phyloP scores from a whole-genome alignment of 2,797 vertebrate genomes.

The Cacajao melanocephalus region DNA sequence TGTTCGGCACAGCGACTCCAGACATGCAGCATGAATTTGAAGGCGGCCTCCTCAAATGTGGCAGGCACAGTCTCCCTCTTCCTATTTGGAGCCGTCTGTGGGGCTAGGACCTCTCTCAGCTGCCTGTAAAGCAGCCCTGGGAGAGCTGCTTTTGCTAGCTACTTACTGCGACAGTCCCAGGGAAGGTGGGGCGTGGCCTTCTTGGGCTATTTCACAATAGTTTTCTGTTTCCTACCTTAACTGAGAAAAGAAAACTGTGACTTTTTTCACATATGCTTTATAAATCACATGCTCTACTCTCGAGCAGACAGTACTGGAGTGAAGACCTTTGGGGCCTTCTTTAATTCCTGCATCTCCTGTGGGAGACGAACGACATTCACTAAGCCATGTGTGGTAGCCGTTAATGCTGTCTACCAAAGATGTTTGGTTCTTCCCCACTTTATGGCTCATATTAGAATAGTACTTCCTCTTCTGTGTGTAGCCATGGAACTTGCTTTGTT shows the following conservation, averaged over 20 bases:
- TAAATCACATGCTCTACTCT: neutral
- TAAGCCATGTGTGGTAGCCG: neutral
- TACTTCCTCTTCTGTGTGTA: neutral
- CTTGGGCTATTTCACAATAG: neutral
- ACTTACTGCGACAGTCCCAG: neutral
- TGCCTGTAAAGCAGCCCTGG: constrained; percentile 38
- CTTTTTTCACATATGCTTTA: neutral
- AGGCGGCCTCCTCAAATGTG: constrained; percentile 48
- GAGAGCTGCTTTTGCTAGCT: neutral
- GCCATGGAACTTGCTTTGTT: neutral
- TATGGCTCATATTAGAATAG: neutral
- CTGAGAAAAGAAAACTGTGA: neutral
- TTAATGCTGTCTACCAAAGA: neutral
- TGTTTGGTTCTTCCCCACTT: neutral
- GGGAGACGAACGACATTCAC: neutral
- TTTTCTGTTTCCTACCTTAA: neutral
- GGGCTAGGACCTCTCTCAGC: constrained; percentile 27
- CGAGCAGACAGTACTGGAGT: neutral
- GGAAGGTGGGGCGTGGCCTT: neutral
- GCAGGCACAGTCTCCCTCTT: neutral
- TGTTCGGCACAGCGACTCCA: constrained; percentile 45
- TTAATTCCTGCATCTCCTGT: neutral
- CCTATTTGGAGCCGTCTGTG: neutral
- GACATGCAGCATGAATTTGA: constrained; percentile 34
- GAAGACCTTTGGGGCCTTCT: neutral